Base-by-base conservation (phyloP, 2,113 vertebrate genomes). In the human region DNA sequence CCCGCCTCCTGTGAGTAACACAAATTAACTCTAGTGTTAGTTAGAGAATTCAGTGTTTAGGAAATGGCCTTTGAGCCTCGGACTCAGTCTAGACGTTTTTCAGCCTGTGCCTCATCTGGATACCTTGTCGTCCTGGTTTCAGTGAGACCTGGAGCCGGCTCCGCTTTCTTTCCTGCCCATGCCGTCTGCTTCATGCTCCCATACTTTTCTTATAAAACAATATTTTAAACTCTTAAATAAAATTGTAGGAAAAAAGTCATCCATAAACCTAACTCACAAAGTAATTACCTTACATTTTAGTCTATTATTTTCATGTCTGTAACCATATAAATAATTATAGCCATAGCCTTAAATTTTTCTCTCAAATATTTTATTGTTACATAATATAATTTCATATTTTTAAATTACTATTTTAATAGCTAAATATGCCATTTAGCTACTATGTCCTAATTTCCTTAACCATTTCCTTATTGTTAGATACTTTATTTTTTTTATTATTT, bases 151-250 rank as follows among this genome's bases (percentile, higher is more conserved):
- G n/a, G 22, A 23, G 2, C 23, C 16, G 50, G 20, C 38, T 70
- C 18, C 17, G 0, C 38, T 11, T 10, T 18, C 1, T 35, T 64
- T 38, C 32, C 25, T 14, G 18, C 14, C 1, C 1, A 0, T 43
- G 17, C 48, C 14, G 30, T 84, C n/a, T 22, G 68, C 13, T 78
- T 61, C 55, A 20, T 7, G 83, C 30, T 68, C 10, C 32, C 30
- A 38, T 11, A 32, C 13, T n/a, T 83, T 55, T 22, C 32, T 55
- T 61, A 17, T 57, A 30, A 35, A 50, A 32, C 22, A 40, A 0
- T 30, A 40, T 25, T 43, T 89, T 45, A 72, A 85, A 61, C 38
- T 70, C 14, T 55, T 55, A 25, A 13, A 50, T 22, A 11, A 66
- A 92, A 79, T 12, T 66, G 8, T 30, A 8, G 50, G 38, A 89